A percentile compares a stretch with the other conserved stretches of the same genome.
Conservation (phyloP, 35 echinoderm and acorn worm genomes). For the Lytechinus variegatus region DNA sequence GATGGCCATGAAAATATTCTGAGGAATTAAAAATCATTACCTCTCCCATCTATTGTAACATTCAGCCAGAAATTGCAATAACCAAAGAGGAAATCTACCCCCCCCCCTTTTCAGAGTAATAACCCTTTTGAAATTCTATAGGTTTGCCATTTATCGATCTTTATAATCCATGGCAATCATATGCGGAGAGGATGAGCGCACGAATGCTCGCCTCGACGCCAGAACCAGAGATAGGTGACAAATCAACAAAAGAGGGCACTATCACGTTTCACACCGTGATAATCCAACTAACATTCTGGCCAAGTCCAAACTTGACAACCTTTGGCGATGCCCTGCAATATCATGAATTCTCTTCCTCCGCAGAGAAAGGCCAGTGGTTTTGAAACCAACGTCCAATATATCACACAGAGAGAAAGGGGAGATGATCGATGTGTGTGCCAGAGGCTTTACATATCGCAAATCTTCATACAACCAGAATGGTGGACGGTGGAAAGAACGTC, state of each 20-base stretch:
- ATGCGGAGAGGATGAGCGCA: neutral
- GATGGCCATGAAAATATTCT: neutral
- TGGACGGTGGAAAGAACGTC: neutral
- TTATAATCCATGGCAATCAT: slow-evolving; percentile 3
- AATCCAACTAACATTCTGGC: slow-evolving; percentile 18
- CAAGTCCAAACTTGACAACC: slow-evolving; percentile 1
- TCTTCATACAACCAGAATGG: neutral
- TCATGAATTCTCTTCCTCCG: neutral
- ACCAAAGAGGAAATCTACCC: neutral
- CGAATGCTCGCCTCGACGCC: slow-evolving; percentile 14
- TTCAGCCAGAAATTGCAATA: neutral
- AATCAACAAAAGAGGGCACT: slow-evolving; percentile 18
- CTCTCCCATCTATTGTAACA: neutral
- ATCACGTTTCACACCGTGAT: neutral
- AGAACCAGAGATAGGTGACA: neutral
- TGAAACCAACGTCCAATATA: slow-evolving; percentile 7
- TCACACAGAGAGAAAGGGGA: neutral
- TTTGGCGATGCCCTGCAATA: slow-evolving; percentile 1
- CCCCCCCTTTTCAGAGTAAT: neutral
- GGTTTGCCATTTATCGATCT: slow-evolving; percentile 11
- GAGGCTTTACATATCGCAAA: slow-evolving; percentile 17
- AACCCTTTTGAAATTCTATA: slow-evolving; percentile 20
- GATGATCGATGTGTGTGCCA: neutral
- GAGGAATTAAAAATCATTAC: slow-evolving; percentile 5
- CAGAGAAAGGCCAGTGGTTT: neutral